Base-by-base conservation (phyloP, 2,888 invertebrate species). In the Trichacis sp. region DNA sequence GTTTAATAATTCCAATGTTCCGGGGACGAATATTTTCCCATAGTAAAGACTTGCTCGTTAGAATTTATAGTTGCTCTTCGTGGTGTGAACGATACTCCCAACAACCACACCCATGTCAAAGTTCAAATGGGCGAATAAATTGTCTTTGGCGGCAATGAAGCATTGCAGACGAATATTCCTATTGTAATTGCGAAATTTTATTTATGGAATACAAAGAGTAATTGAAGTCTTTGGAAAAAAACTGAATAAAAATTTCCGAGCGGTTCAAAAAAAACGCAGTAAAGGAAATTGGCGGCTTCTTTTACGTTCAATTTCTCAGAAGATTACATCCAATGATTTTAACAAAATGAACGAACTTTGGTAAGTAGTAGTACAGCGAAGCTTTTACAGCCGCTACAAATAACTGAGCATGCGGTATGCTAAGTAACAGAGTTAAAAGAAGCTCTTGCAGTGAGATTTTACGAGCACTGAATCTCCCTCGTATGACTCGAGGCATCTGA, bases 81-180 rank as follows among this genome's bases (percentile, higher is more conserved):
- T 59, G 56, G 49, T 51, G 51, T 53, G 20, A 62, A 63, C 70
- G 64, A 60, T 69, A 67, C 70, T 70, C 68, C 69, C 56, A 50
- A 43, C 38, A 62, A 66, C 72, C 75, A 73, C 75, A 73, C 73
- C 75, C 73, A 71, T 73, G 76, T 76, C 77, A 77, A 60, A 77
- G 77, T 76, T 77, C 78, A 75, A 72, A 70, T 70, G 64, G 68
- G 68, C 64, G 71, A 75, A 75, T 74, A 76, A 75, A 76, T 77
- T 74, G 72, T 72, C 70, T 56, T 61, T 61, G 71, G 70, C 56
- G 67, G 65, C 65, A 70, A 64, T 66, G 68, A 68, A 67, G 68
- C 71, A 72, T 71, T 64, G 57, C 68, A 63, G 53, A 68, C 72
- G 71, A 77, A 74, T 75, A 77, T 74, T 71, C 70, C 70, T 70